phyloP scores from a whole-genome alignment of 1,140 invertebrate genomes.

The Dendrolimus punctatus region DNA sequence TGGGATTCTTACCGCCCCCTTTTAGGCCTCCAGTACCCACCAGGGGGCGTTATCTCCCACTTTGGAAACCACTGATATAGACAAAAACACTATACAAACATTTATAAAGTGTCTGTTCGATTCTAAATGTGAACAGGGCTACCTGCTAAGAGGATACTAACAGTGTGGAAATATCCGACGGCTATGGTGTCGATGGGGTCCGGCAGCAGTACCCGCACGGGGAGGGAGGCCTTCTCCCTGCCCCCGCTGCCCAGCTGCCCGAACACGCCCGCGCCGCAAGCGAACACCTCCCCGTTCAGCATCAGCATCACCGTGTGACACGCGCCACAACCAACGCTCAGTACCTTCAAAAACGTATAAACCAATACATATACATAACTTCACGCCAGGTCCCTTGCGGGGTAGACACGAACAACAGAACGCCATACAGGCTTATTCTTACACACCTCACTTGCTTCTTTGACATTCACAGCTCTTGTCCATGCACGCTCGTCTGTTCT shows the following conservation, averaged over 20 bases:
- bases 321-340: constrained; percentile 45
- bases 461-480: background rate
- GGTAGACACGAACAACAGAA: too few species aligned
- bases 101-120: too few species aligned
- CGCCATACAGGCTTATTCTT: too few species aligned
- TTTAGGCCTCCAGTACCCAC: too few species aligned
- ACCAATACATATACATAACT: too few species aligned
- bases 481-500: background rate
- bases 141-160: constrained; percentile 15
- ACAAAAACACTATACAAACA: too few species aligned
- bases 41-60: too few species aligned
- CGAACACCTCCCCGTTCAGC: constrained; percentile 51
- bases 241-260: constrained; percentile 44
- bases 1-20: too few species aligned
- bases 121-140: too few species aligned
- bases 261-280: constrained; percentile 47
- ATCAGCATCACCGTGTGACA: constrained; percentile 48
- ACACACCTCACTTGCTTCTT: background rate
- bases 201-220: constrained; percentile 28
- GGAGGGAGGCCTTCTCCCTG: constrained; percentile 39
- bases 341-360: constrained; percentile 24
- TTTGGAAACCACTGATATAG: too few species aligned
- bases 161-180: constrained; percentile 53
- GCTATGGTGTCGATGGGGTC: constrained; percentile 32
- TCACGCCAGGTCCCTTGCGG: too few species aligned